Conservation (phyloP, 1,140 invertebrate species). For the Neelides sp. region DNA sequence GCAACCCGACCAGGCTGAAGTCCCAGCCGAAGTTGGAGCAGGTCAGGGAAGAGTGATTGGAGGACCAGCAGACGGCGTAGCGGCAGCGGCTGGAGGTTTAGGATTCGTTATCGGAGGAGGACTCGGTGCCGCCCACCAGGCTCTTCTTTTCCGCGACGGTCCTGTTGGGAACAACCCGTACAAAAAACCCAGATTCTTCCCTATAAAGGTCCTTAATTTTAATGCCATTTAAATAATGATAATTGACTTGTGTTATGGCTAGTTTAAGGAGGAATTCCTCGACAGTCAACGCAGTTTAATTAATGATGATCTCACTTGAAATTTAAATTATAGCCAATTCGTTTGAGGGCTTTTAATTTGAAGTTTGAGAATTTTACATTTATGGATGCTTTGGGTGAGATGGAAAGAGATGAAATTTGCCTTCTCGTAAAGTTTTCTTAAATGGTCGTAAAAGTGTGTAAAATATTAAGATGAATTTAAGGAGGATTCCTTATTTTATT, state of each 20-base stretch:
- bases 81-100: constrained; percentile 17
- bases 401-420: neutral
- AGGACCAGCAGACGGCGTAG: no score
- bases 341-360: no score
- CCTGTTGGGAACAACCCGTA: constrained; percentile 78
- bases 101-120: constrained; percentile 36
- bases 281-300: no score
- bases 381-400: no score
- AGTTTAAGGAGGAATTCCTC: no score
- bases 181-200: constrained; percentile 48
- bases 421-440: neutral
- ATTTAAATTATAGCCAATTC: no score
- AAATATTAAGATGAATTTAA: no score
- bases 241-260: no score
- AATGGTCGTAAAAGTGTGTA: constrained; percentile 3
- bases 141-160: constrained; percentile 60
- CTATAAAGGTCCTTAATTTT: constrained; percentile 24
- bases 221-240: neutral
- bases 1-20: neutral
- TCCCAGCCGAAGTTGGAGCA: neutral
- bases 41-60: constrained; percentile 31
- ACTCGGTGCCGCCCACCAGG: constrained; percentile 68
- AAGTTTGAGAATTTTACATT: no score
- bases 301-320: no score
- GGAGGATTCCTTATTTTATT: no score